phyloP scores from a whole-genome alignment of 2,113 vertebrate genomes.

The Mirza zaza region DNA sequence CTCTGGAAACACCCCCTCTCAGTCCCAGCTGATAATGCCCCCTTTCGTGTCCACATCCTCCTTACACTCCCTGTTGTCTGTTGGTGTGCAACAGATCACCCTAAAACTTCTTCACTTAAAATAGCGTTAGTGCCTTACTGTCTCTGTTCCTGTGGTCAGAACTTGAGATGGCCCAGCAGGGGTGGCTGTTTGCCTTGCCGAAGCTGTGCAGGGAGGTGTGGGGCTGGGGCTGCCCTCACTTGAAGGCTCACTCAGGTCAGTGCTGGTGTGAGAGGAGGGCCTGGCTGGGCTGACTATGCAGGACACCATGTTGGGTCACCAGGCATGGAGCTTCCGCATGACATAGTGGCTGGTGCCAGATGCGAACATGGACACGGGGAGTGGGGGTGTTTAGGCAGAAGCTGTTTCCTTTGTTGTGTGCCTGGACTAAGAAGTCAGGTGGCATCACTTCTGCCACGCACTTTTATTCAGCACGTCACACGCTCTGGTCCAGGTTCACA shows the following conservation, averaged over 20 bases:
- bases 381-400: background rate
- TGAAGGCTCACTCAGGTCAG: background rate
- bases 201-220: background rate
- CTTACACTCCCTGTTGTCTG: rapidly evolving
- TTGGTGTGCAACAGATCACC: background rate
- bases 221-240: no score
- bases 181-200: rapidly evolving
- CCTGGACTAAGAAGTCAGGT: no score
- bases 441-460: background rate
- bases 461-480: background rate
- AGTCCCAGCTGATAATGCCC: background rate
- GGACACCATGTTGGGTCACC: rapidly evolving
- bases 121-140: rapidly evolving
- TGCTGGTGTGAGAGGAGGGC: background rate
- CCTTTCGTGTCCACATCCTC: background rate
- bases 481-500: background rate
- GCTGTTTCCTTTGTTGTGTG: background rate
- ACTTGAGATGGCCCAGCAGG: rapidly evolving
- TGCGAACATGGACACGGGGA: background rate
- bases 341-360: background rate
- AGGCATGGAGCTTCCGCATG: background rate
- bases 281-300: background rate
- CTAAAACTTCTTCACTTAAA: background rate
- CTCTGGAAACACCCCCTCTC: background rate
- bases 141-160: background rate